Base-by-base conservation (phyloP, 2,888 invertebrate species). In the Heliconius cydno region DNA sequence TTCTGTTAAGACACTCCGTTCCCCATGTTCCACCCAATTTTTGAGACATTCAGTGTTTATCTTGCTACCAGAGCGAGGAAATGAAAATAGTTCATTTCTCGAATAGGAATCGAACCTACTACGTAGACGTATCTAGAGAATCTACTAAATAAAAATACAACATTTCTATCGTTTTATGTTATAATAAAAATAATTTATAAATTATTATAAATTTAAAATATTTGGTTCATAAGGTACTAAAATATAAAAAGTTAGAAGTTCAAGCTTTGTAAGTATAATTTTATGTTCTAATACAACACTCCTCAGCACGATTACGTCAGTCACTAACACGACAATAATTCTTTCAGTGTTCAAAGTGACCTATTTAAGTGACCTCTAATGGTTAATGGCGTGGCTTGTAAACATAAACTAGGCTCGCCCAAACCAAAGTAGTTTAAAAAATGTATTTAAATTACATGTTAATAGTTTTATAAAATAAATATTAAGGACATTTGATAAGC, bases 271-370 rank as follows among this genome's bases (percentile, higher is more conserved):
- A n/a, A 34, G n/a, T 68, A 28, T 65, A 67, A 67, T 22, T 38
- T 70, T 41, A 34, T 70, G 38, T 13, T 38, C 7, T n/a, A 70
- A 70, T 15, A 70, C 22, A 38, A n/a, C 12, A n/a, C 30, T 30
- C 6, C n/a, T 41, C 13, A 38, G 38, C 25, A 41, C 15, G 34
- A 77, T 77, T 52, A 68, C 34, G 68, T 68, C 15, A 68, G 34
- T 34, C 19, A 25, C 25, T 28, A 25, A 41, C 41, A 65, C 25
- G 28, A 75, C 65, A 41, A 75, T 65, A 65, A 46, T 65, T 75
- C 75, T 63, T 75, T 75, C 75, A 38, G 73, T 63, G 25, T 65
- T 75, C 65, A 46, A 65, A 75, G 63, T 75, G 75, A 75, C 75
- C 75, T 46, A 75, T 75, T 65, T 65, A 3, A 25, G 38, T 75